Conservation (phyloP, 2,888 invertebrate species). For the Synergus gifuensis region DNA sequence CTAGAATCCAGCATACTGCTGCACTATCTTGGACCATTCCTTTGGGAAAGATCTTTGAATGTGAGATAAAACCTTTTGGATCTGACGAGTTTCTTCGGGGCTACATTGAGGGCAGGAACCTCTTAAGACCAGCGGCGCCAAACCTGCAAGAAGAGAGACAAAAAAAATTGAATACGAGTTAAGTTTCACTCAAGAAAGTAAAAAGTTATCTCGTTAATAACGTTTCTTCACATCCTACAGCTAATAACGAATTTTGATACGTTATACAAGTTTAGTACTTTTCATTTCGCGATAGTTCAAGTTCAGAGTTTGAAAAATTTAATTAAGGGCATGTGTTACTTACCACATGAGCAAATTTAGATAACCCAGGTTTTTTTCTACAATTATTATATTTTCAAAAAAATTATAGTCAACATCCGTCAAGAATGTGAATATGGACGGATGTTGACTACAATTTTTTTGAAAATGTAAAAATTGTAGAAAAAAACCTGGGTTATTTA, state of each 20-base stretch:
- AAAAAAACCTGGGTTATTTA: too few relatives aligned
- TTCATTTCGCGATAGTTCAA: too few relatives aligned
- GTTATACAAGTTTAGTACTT: too few relatives aligned
- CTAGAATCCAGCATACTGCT: conserved; percentile 81
- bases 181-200: conserved; percentile 1
- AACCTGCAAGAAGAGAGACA: conserved; percentile 77
- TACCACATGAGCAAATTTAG: too few relatives aligned
- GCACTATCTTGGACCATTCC: conserved; percentile 87
- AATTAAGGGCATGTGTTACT: too few relatives aligned
- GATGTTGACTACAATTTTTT: too few relatives aligned
- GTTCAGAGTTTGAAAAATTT: too few relatives aligned
- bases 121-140: conserved; percentile 86
- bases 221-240: not conserved
- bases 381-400: too few relatives aligned
- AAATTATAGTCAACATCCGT: too few relatives aligned
- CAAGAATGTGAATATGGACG: too few relatives aligned
- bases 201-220: not conserved
- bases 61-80: conserved; percentile 86
- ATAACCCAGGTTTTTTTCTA: too few relatives aligned
- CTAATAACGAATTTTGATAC: not conserved
- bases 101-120: conserved; percentile 87
- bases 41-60: conserved; percentile 87
- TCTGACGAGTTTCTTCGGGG: conserved; percentile 85
- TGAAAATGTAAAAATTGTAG: too few relatives aligned
- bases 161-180: not conserved